Base-by-base conservation (phyloP, 2,113 vertebrate species). In the Trachemys scripta region DNA sequence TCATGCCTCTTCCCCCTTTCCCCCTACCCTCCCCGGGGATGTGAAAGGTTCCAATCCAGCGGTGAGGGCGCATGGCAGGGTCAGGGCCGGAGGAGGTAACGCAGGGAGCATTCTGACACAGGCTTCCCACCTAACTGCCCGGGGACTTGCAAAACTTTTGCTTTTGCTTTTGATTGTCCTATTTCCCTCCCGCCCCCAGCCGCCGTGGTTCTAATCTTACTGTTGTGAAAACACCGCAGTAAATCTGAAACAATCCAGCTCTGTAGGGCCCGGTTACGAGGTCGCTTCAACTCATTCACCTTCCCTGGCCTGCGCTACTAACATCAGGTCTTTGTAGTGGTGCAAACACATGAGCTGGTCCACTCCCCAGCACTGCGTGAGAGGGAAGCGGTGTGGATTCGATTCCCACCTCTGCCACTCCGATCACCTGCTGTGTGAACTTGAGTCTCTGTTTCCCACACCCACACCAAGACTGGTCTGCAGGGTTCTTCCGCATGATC, bases 11-110 rank as follows among this genome's bases (percentile, higher is more conserved):
- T 45, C 24, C 42, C 22, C 12, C 22, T 11, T 12, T 1, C 17
- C 4, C 53, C n/a, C n/a, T n/a, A n/a, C n/a, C 3, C 7, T 42
- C 20, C 3, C 53, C 4, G 47, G 31, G 72, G 56, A 84, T 80
- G 38, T 1, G 0, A 47, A 38, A 54, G 31, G 14, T 1, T 0
- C 24, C 1, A 1, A 1, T 6, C 5, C 0, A 0, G 80, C 16
- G 0, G 0, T 42, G 10, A 1, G 1, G 17, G 10, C 19, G 35
- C 86, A 49, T n/a, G 2, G 24, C 31, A 1, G 0, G n/a, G 65
- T 22, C 1, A 35, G 1, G 22, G 19, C 20, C 2, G 10, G 20
- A 25, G 42, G 42, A 25, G 72, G 38, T 45, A 76, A 22, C 3
- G 20, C 19, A 11, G 12, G 72, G 72, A 76, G 11, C 10, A 45